These are phyloP conservation scores for Synanceia verrucosa DNA, from an alignment of 2,797 vertebrate species.

Conservation along the genomic window DNA sequence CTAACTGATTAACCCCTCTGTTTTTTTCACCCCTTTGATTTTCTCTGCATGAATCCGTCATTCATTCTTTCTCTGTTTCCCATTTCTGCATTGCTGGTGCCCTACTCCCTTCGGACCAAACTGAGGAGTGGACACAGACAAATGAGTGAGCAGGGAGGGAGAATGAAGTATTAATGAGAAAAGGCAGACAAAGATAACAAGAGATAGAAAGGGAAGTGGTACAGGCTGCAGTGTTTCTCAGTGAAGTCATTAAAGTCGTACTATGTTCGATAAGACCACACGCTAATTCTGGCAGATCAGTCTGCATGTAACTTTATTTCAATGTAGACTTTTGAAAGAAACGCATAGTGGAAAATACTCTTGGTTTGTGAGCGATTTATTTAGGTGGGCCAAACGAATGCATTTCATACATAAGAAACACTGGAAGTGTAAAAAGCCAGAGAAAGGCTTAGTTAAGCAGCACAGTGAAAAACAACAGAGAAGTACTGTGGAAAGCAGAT, in stretches of 20 bases:
- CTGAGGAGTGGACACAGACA: constrained; percentile 23
- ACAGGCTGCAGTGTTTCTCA: neutral
- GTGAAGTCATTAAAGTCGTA: neutral
- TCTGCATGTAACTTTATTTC: neutral
- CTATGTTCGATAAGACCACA: neutral
- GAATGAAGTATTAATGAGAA: constrained; percentile 32
- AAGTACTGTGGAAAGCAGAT: constrained; percentile 16
- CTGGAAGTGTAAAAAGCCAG: neutral
- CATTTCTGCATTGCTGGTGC: constrained; percentile 18
- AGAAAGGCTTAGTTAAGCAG: constrained; percentile 4
- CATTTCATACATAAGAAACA: neutral
- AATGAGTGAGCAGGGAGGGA: constrained; percentile 13
- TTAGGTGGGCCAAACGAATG: neutral
- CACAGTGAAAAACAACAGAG: constrained; percentile 6
- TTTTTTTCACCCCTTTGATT: neutral
- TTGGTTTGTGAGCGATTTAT: neutral
- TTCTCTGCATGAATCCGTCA: constrained; percentile 1
- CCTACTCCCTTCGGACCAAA: constrained; percentile 13
- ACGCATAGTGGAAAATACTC: neutral
- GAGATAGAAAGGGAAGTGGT: neutral
- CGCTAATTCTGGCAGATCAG: neutral
- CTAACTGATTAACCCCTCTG: constrained; percentile 21
- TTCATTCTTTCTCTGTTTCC: neutral
- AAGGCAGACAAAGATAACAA: constrained; percentile 18
- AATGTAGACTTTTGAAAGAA: neutral